Evolutionary conservation across 2,797 vertebrate species (phyloP), one percentile per base, ranked within the genome.

Genomic region (Ctenopoma kingsleyae): DNA sequence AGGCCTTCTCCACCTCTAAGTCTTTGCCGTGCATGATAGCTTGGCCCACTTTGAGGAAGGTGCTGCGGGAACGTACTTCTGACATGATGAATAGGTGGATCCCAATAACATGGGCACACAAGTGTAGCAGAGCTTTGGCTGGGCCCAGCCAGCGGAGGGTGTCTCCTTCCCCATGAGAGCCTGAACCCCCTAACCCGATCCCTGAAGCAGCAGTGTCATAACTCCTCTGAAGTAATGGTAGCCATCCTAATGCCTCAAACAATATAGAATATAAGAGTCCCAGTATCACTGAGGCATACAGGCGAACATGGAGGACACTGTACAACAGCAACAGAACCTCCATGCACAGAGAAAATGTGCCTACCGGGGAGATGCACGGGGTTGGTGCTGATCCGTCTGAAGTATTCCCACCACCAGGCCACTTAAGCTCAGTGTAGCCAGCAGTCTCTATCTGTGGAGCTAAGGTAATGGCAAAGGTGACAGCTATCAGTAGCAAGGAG

Each of bases 1-100:
- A 92, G 50, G 96, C 98, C 90, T 99, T 99, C 89, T 99, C 98
- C 70, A 99, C 97, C 90, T 98, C 97, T 75, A 99, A 90, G 80
- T 99, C 98, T 86, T 98, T 99, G 40, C 98, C 98, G 0, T 99
- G 97, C 97, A 99, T 99, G 84, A 99, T 98, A 23, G 98, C 97
- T 69, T 99, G 97, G 38, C 98, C 98, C 83, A 99, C 97, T 90
- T 99, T 99, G 54, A 99, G 95, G 90, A 99, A 99, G 15, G 98
- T 99, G 92, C 96, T 99, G 74, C 98, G 95, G 3, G 96, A 97
- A 25, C 98, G 95, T 82, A 98, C 98, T 87, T 99, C 97, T 0
- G 97, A 98, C 96, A 98, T 98, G 90, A 99, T 95, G 88, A 99
- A 99, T 60, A 99, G 90, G 70, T 99, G 98, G 55, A 98, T 94